phyloP scores from a whole-genome alignment of 2,888 invertebrate species.

The Drosophila algonquin region DNA sequence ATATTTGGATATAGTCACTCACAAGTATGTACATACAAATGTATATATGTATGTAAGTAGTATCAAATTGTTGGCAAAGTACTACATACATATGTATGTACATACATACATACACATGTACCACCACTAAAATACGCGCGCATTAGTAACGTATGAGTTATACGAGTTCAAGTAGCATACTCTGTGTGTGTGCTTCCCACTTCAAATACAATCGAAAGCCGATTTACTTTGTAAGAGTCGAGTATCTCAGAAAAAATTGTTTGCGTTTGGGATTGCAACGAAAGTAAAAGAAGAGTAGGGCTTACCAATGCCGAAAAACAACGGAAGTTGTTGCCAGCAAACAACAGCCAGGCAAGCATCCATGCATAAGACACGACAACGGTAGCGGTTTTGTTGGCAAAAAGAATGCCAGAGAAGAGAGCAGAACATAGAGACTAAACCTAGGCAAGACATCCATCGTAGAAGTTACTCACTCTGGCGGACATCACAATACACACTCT shows the following conservation, averaged over 20 bases:
- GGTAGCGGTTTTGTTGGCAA: slow-evolving; percentile 55
- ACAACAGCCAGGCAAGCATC: slow-evolving; percentile 44
- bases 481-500: slow-evolving; percentile 22
- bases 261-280: slow-evolving; percentile 65
- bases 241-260: slow-evolving; percentile 69
- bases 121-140: background rate
- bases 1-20: no score
- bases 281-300: slow-evolving; percentile 41
- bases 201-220: slow-evolving; percentile 76
- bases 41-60: background rate
- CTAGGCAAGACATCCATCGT: background rate
- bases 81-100: slow-evolving; percentile 1
- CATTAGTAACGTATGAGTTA: slow-evolving; percentile 15
- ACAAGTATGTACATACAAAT: background rate
- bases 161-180: slow-evolving; percentile 36
- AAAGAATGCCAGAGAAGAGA: slow-evolving; percentile 1
- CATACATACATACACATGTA: background rate
- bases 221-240: slow-evolving; percentile 72
- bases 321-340: slow-evolving; percentile 64
- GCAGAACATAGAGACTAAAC: background rate
- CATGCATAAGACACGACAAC: slow-evolving; percentile 62
- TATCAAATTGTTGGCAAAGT: background rate
- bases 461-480: background rate
- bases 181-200: slow-evolving; percentile 32
- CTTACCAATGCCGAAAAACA: slow-evolving; percentile 58